phyloP scores from a whole-genome alignment of 2,113 vertebrate genomes.

The Rissa tridactyla region DNA sequence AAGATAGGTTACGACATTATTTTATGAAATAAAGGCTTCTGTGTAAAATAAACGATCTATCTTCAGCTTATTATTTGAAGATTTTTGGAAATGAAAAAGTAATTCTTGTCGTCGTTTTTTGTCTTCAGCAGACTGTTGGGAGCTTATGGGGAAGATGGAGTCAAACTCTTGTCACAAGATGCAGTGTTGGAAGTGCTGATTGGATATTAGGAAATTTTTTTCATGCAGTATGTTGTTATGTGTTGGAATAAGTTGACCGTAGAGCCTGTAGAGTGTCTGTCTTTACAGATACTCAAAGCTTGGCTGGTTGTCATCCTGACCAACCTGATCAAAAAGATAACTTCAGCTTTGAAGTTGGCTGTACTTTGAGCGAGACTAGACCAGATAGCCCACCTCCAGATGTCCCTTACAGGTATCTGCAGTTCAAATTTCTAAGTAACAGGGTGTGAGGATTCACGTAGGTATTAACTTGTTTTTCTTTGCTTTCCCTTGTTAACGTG shows the following conservation, averaged over 20 bases:
- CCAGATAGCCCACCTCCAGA: neutral
- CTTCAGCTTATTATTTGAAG: neutral
- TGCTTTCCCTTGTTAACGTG: neutral
- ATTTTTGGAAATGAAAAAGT: neutral
- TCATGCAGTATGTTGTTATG: neutral
- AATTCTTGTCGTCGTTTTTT: neutral
- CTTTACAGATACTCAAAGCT: neutral
- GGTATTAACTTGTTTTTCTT: neutral
- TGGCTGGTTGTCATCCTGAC: neutral
- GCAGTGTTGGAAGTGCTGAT: neutral
- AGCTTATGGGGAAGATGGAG: neutral
- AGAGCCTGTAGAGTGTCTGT: neutral
- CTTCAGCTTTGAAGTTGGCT: neutral
- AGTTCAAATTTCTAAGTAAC: neutral
- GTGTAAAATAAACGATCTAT: neutral
- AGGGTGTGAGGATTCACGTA: neutral
- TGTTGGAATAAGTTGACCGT: neutral
- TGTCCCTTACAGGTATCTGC: neutral
- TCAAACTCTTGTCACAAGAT: neutral
- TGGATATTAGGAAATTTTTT: neutral
- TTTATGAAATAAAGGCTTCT: neutral
- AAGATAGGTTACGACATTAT: neutral
- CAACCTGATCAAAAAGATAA: neutral
- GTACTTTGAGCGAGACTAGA: neutral
- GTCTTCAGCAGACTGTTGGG: neutral